Conservation (phyloP, 2,888 invertebrate genomes). For the Nomada ferruginata region DNA sequence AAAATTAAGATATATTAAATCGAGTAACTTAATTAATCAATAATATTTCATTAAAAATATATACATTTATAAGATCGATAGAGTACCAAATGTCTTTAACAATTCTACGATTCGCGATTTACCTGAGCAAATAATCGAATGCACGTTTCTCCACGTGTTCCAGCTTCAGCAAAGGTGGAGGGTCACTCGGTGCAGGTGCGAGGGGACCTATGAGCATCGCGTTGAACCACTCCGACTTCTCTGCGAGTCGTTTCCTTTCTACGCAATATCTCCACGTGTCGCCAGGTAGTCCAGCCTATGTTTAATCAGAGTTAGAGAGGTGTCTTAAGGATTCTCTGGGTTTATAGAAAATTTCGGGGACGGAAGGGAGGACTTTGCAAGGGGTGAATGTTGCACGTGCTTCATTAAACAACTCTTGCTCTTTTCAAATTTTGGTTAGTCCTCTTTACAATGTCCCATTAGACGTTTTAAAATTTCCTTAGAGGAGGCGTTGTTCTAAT, state of each 20-base stretch:
- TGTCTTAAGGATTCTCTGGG: not conserved
- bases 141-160: constrained; percentile 88
- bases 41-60: not conserved
- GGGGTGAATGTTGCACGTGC: no score
- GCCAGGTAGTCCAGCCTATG: constrained; percentile 87
- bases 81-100: not conserved
- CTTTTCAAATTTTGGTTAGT: no score
- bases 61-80: not conserved
- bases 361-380: no score
- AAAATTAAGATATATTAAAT: no score
- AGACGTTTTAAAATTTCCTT: no score
- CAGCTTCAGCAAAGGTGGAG: constrained; percentile 84
- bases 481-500: no score
- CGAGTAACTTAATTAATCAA: no score
- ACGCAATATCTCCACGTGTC: constrained; percentile 90
- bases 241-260: constrained; percentile 87
- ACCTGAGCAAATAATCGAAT: constrained; percentile 88
- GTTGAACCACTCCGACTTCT: constrained; percentile 88
- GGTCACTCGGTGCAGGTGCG: constrained; percentile 82
- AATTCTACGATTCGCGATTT: constrained; percentile 16
- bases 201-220: constrained; percentile 86
- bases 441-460: no score
- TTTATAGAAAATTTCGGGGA: no score
- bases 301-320: constrained; percentile 17
- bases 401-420: no score